Conservation (phyloP, 1,140 invertebrate genomes). For the Ostrea edulis region DNA sequence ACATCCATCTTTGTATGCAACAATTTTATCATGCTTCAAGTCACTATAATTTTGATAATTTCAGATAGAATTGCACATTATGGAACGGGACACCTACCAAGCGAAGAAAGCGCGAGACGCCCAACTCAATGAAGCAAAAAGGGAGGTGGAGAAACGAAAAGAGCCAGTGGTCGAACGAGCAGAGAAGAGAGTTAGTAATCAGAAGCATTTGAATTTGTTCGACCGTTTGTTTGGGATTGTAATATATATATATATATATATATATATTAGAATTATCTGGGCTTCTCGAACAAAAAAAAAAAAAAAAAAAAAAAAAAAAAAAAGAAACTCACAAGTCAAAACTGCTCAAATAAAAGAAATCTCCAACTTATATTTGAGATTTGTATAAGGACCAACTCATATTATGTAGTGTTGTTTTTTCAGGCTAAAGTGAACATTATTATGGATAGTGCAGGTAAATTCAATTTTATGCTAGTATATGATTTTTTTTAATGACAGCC, state of each 20-base stretch:
- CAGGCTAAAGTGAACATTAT: slow-evolving; percentile 51
- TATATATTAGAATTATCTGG: too few relatives aligned
- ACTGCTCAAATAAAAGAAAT: too few relatives aligned
- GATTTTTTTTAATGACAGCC: too few relatives aligned
- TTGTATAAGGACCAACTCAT: neutral
- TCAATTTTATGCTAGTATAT: neutral
- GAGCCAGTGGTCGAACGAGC: slow-evolving; percentile 54
- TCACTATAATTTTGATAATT: slow-evolving; percentile 5
- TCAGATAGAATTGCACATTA: slow-evolving; percentile 58
- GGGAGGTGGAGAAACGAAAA: slow-evolving; percentile 65
- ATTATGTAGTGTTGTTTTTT: neutral
- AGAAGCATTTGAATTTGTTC: neutral
- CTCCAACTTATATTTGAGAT: too few relatives aligned
- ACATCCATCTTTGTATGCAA: neutral
- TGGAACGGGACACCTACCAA: slow-evolving; percentile 66
- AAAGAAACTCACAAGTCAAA: too few relatives aligned
- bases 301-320: too few relatives aligned
- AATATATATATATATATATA: too few relatives aligned
- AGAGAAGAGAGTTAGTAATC: slow-evolving; percentile 58
- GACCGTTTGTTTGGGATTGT: too few relatives aligned
- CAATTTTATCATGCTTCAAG: neutral
- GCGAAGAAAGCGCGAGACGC: slow-evolving; percentile 62
- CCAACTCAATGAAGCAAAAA: slow-evolving; percentile 62
- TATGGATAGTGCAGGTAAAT: slow-evolving; percentile 41
- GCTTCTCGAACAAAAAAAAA: too few relatives aligned